Conservation (phyloP, 2,888 invertebrate genomes). For the Nezara viridula region DNA sequence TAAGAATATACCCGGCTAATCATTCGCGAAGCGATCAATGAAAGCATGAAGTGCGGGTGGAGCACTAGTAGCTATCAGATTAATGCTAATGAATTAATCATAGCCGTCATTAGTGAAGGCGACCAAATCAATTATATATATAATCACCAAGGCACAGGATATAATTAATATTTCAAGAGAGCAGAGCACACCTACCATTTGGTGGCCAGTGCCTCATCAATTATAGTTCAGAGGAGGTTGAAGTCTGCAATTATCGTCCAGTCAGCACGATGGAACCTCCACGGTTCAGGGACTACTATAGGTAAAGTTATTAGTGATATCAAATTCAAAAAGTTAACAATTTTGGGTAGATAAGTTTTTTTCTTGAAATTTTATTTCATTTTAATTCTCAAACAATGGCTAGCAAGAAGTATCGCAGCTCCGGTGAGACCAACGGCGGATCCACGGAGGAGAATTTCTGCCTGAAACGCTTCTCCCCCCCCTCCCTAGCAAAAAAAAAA, state of each 20-base stretch:
- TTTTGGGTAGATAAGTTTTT: too few species aligned
- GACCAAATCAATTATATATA: constrained; percentile 5
- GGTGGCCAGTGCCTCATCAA: not conserved
- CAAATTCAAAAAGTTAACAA: not conserved
- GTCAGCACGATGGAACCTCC: not conserved
- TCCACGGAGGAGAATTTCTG: too few species aligned
- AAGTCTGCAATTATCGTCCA: not conserved
- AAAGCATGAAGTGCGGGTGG: not conserved
- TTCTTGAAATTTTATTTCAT: too few species aligned
- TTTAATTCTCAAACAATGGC: too few species aligned
- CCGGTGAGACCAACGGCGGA: too few species aligned
- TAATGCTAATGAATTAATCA: not conserved
- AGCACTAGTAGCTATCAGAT: not conserved
- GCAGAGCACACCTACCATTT: not conserved
- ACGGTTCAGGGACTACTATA: not conserved
- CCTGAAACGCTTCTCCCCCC: too few species aligned
- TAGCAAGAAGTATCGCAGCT: too few species aligned
- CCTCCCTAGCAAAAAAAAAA: too few species aligned
- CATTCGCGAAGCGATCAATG: not conserved
- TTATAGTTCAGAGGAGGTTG: not conserved
- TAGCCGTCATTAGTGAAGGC: too few species aligned
- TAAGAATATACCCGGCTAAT: too few species aligned
- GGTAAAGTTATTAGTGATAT: not conserved
- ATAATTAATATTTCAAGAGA: not conserved
- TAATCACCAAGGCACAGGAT: not conserved